These are phyloP conservation scores for Ephialtes manifestator DNA, from an alignment of 2,888 invertebrate species.

Conservation along the genomic window DNA sequence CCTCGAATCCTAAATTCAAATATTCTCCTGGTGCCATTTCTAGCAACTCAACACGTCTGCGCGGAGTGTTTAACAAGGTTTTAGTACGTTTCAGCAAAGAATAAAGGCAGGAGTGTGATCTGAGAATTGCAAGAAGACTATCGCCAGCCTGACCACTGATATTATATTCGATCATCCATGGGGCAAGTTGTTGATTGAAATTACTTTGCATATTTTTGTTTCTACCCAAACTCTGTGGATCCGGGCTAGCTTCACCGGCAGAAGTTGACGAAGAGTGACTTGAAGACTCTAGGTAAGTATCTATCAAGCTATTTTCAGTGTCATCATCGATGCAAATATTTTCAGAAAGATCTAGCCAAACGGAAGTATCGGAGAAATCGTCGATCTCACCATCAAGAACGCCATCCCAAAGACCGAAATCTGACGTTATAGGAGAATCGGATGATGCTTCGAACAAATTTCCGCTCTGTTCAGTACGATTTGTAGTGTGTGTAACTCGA, in stretches of 20 bases:
- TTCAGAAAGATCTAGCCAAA: no score
- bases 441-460: background rate
- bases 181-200: constrained; percentile 15
- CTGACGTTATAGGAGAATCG: background rate
- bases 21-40: constrained; percentile 41
- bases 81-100: constrained; percentile 18
- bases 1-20: constrained; percentile 37
- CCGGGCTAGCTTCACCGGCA: no score
- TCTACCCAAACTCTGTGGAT: no score
- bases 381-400: no score
- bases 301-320: no score
- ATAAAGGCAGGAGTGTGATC: constrained; percentile 29
- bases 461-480: background rate
- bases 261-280: background rate
- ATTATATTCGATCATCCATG: constrained; percentile 20
- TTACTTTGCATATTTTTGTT: no score
- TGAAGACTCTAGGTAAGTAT: no score
- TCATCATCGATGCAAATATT: no score
- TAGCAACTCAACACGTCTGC: background rate
- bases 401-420: no score
- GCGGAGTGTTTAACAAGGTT: constrained; percentile 32
- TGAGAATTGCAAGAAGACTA: constrained; percentile 20
- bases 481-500: background rate
- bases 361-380: no score
- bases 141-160: constrained; percentile 31